Evolutionary conservation across 2,797 vertebrate species (phyloP).

Genomic region (Mus caroli): DNA sequence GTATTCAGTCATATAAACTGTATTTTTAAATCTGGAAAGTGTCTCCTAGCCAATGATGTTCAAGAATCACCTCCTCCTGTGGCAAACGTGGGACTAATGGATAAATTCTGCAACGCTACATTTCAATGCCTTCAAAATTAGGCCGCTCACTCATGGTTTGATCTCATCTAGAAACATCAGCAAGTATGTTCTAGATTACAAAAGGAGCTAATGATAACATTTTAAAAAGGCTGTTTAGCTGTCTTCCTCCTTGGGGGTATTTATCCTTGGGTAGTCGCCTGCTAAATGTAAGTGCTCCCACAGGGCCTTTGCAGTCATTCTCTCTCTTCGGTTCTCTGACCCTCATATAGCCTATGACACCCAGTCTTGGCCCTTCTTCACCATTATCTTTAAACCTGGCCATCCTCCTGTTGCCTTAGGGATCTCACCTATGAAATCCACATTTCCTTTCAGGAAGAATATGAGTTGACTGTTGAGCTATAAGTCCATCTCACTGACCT

Average conservation of each 20-base stretch:
- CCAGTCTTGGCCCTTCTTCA: rapidly evolving
- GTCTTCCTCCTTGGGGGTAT: neutral
- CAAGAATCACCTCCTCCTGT: neutral
- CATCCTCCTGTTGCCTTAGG: neutral
- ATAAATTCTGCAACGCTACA: neutral
- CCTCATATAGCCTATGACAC: rapidly evolving
- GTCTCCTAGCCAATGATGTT: neutral
- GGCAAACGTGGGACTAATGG: neutral
- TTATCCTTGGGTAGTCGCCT: neutral
- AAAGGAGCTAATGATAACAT: neutral
- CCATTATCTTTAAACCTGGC: neutral
- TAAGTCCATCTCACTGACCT: neutral
- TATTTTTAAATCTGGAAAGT: neutral
- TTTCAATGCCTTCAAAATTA: constrained; percentile 8
- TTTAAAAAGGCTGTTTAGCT: neutral
- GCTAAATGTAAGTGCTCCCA: neutral
- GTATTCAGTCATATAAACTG: neutral
- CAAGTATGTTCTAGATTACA: neutral
- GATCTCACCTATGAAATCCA: neutral
- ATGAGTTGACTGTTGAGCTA: neutral
- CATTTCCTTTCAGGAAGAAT: neutral
- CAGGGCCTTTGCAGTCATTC: no score
- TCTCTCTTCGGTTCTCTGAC: neutral
- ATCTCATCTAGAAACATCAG: neutral
- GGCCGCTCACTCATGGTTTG: neutral